Evolutionary conservation across 2,797 vertebrate genomes (phyloP).

Genomic region (Darevskia mixta): DNA sequence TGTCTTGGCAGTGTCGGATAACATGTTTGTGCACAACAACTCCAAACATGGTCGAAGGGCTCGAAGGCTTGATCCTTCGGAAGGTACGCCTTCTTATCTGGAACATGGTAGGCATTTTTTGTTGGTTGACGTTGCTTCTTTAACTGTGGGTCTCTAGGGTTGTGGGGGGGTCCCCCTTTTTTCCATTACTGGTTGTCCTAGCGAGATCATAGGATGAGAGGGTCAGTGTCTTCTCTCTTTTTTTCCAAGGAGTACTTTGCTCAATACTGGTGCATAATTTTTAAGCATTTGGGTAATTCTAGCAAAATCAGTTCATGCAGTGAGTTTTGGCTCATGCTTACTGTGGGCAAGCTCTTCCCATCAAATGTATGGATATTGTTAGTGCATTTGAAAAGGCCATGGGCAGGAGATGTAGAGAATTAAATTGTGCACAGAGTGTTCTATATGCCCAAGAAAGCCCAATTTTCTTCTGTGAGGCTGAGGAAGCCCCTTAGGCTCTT

Average conservation of each 20-base stretch:
- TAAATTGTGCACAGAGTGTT: neutral
- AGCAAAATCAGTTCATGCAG: neutral
- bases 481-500: neutral
- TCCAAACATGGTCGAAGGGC: constrained; percentile 98
- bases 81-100: constrained; percentile 96
- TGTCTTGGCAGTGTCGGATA: constrained; percentile 96
- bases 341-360: neutral
- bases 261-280: constrained; percentile 8
- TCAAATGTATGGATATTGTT: neutral
- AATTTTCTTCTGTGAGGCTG: neutral
- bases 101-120: constrained; percentile 93
- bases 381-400: neutral
- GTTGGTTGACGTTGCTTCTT: constrained; percentile 81
- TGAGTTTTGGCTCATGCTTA: neutral
- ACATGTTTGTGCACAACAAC: constrained; percentile 99
- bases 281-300: neutral
- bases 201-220: neutral
- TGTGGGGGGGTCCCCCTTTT: constrained; percentile 31
- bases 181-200: constrained; percentile 44
- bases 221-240: neutral
- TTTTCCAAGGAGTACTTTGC: constrained; percentile 11
- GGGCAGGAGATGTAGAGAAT: neutral
- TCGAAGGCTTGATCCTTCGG: constrained; percentile 94
- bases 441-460: neutral
- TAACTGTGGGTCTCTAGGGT: constrained; percentile 74